phyloP scores from a whole-genome alignment of 2,797 vertebrate species.

The Nothura maculosa region DNA sequence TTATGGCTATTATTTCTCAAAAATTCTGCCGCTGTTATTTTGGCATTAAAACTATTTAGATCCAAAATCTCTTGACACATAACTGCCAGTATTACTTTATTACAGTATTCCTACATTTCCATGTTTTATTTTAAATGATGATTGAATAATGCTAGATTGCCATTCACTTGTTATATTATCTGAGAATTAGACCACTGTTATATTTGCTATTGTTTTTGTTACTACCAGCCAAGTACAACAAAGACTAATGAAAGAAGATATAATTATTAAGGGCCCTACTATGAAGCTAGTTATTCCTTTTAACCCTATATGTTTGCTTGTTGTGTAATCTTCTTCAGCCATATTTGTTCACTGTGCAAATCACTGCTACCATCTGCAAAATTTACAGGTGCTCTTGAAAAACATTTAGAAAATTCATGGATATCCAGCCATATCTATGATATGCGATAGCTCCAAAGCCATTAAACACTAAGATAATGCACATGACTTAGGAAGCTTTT shows the following conservation, averaged over 20 bases:
- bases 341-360: not conserved
- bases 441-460: not conserved
- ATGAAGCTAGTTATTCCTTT: not conserved
- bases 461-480: not conserved
- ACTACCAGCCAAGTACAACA: not conserved
- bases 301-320: not conserved
- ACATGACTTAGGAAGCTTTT: not conserved
- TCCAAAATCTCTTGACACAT: not conserved
- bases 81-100: not conserved
- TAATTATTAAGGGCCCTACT: not conserved
- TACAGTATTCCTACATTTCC: not conserved
- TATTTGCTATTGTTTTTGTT: not conserved
- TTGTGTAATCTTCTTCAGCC: not conserved
- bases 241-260: not conserved
- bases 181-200: not conserved
- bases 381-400: not conserved
- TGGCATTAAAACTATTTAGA: not conserved
- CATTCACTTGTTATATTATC: rapidly evolving
- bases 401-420: not conserved
- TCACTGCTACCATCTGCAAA: not conserved
- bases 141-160: not conserved
- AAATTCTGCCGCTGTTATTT: not conserved
- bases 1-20: not conserved
- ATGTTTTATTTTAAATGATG: not conserved
- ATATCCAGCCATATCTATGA: not conserved